Evolutionary conservation across 1,140 invertebrate species (phyloP), one percentile per base, ranked within the genome.

Genomic region (Zophobas morio): DNA sequence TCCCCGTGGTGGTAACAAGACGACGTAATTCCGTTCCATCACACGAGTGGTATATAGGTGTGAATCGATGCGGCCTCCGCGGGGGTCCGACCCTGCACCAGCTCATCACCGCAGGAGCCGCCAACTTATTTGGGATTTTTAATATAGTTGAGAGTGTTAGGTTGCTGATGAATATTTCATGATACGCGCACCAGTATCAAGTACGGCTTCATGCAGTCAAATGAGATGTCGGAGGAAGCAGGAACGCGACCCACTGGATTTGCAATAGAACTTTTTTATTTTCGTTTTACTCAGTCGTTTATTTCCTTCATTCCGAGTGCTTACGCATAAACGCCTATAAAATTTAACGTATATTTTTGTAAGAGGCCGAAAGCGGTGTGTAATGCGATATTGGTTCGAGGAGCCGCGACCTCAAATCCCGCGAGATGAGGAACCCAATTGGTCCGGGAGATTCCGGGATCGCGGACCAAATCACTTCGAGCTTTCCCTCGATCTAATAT

Each of bases 121-220:
- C 77, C 70, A 78, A 75, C 73, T 75, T 78, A 75, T 78, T 78
- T 75, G 73, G 77, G 77, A 75, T 78, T 75, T 75, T 78, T 78
- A 75, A 82, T 82, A 82, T 81, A 82, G 81, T 80, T 78, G 81
- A 82, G 78, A 82, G 81, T 82, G 81, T 83, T 81, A 79, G 81
- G 76, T 80, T 75, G 77, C 78, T 81, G 79, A 84, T 84, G 82
- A 84, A 84, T 84, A 84, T 84, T 84, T 84, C 82, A 84, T 84
- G 82, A 84, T 84, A 82, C 81, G 81, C 81, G 82, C 76, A 78
- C 70, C 81, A 82, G 79, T 83, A 81, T 80, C 81, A 81, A 81
- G 78, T 81, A 76, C 66, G 76, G 76, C 74, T 78, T 71, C 54
- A 51, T 76, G 57, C 80, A 81, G 79, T 79, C 81, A 84, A 84